These are phyloP conservation scores for Andrena chrysosceles DNA, from an alignment of 2,888 invertebrate species.

Conservation along the genomic window DNA sequence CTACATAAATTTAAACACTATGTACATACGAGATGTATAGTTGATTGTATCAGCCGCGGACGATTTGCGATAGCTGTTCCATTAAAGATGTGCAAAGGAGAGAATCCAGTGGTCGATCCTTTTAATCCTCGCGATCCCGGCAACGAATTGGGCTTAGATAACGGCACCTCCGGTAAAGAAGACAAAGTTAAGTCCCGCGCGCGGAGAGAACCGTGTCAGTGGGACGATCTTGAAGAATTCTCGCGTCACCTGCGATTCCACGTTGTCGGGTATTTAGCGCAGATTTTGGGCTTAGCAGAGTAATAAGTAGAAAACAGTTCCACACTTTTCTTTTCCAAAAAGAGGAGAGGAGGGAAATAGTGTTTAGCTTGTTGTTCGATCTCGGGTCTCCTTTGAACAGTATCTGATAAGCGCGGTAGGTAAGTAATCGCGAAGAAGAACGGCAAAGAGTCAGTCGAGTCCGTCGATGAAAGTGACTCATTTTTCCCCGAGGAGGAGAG, in stretches of 20 bases:
- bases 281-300: no score
- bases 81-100: constrained; percentile 36
- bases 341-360: no score
- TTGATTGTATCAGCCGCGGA: not conserved
- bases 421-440: not conserved
- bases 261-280: not conserved
- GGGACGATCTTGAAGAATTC: constrained; percentile 47
- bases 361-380: no score
- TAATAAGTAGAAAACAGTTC: no score
- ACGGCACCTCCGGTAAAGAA: not conserved
- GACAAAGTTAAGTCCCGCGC: not conserved
- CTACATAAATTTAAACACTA: constrained; percentile 18
- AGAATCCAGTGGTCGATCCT: not conserved
- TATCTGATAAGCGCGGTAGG: no score
- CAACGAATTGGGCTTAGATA: no score
- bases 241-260: not conserved
- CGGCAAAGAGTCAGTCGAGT: not conserved
- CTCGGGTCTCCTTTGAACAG: no score
- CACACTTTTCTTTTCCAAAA: no score
- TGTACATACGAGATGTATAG: constrained; percentile 49
- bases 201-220: constrained; percentile 59
- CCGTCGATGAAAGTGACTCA: constrained; percentile 79
- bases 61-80: constrained; percentile 26
- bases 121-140: no score
- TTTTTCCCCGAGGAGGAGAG: constrained; percentile 74